A percentile compares a stretch with the other conserved stretches of the same genome.
These are phyloP conservation scores for Anodontia alba DNA, from an alignment of 2,888 invertebrate genomes.

Conservation along the genomic window DNA sequence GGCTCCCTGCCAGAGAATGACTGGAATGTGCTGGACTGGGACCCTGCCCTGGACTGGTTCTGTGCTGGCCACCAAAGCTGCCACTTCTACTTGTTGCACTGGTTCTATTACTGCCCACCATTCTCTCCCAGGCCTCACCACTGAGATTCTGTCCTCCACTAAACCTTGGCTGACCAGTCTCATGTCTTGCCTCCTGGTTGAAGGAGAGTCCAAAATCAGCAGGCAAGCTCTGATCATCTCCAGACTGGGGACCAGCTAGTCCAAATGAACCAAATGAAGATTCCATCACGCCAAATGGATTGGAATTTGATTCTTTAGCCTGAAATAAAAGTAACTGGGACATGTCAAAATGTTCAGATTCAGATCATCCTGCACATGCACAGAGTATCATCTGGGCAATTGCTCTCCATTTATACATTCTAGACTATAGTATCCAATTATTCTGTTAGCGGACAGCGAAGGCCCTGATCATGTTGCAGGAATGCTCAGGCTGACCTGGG, in stretches of 20 bases:
- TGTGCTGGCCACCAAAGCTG: slow-evolving; percentile 36
- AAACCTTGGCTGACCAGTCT: neutral
- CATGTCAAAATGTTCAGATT: too few relatives aligned
- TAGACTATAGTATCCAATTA: too few relatives aligned
- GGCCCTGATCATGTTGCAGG: too few relatives aligned
- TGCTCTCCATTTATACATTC: too few relatives aligned
- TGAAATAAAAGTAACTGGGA: neutral
- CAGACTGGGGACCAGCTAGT: slow-evolving; percentile 14
- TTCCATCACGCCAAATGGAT: slow-evolving; percentile 63
- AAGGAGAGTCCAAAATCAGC: neutral
- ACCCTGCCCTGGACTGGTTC: slow-evolving; percentile 24
- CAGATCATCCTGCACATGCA: too few relatives aligned
- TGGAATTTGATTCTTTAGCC: slow-evolving; percentile 27
- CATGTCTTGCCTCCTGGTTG: neutral
- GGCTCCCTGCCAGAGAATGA: neutral
- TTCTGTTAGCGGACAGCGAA: too few relatives aligned
- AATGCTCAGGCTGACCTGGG: too few relatives aligned
- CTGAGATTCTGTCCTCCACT: slow-evolving; percentile 1
- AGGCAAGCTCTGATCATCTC: neutral
- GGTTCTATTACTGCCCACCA: slow-evolving; percentile 48
- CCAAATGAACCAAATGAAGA: slow-evolving; percentile 74
- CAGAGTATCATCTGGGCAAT: too few relatives aligned
- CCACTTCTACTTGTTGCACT: slow-evolving; percentile 49
- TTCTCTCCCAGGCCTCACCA: slow-evolving; percentile 34
- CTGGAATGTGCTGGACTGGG: neutral